phyloP scores from a whole-genome alignment of 1,140 invertebrate species.

The Diprion similis region DNA sequence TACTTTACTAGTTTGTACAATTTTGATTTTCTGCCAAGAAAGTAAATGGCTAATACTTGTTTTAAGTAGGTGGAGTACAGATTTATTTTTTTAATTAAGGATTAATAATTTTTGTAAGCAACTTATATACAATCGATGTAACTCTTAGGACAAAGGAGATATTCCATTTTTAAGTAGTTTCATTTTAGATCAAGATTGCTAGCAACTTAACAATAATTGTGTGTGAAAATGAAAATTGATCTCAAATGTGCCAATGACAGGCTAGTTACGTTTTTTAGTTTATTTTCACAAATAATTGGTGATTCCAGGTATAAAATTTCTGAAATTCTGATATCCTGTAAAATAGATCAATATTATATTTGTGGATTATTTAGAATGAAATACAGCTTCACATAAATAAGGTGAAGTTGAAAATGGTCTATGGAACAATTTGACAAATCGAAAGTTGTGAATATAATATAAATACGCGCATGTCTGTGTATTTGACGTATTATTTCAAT shows the following conservation, averaged over 20 bases:
- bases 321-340: too few relatives aligned
- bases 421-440: neutral
- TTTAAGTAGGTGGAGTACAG: too few relatives aligned
- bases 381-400: too few relatives aligned
- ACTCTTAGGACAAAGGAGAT: neutral
- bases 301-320: neutral
- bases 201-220: neutral
- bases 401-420: neutral
- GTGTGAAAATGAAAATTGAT: neutral
- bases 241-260: neutral
- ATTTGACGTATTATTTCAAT: neutral
- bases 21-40: too few relatives aligned
- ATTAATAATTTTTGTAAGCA: neutral
- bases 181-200: neutral
- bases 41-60: too few relatives aligned
- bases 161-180: constrained; percentile 3
- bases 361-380: too few relatives aligned
- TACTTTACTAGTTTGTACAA: too few relatives aligned
- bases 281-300: neutral
- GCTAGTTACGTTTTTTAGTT: neutral
- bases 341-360: too few relatives aligned
- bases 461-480: neutral
- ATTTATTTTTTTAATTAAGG: neutral
- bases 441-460: neutral
- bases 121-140: neutral